Evolutionary conservation across 2,797 vertebrate genomes (phyloP), one percentile per base, ranked within the genome.

Genomic region (Anniella stebbinsi): DNA sequence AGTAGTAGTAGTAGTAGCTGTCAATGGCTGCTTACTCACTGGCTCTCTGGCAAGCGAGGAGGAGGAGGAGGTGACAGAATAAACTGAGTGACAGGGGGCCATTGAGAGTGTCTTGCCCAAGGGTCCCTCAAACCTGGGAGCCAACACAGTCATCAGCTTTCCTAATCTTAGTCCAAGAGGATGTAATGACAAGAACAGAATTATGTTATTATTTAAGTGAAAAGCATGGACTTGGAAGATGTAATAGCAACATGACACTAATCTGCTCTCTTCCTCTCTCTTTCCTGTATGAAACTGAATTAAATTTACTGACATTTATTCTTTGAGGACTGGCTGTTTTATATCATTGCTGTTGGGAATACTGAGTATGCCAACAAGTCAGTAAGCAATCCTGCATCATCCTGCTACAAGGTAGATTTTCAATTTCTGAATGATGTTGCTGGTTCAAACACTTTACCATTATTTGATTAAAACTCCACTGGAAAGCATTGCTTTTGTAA

Each of bases 251-350:
- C 12, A 36, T 73, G n/a, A 36, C n/a, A 38, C 36, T 18, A 73
- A 73, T 63, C 60, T 63, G 60, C 60, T 63, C 21, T 13, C 33
- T 72, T 33, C 69, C 10, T 81, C 69, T n/a, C 81, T 92, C 25
- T 66, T 92, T 93, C 80, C 87, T 87, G 83, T 76, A 80, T 45
- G 72, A 87, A 93, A 91, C 81, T 76, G 84, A 41, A 91, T 93
- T 48, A 92, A 57, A n/a, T 72, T 2, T 78, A 84, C 77, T 89
- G 76, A 57, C 10, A 87, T 89, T 91, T 93, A 25, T 67, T 18
- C 2, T 63, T 28, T 10, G 38, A 60, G 8, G 90, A 21, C 86
- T 0, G 0, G 12, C 66, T 45, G 17, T 73, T 33, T 38, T 90
- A 80, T 88, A 48, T 77, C 41, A 1, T 28, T 77, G 72, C 72